Evolutionary conservation across 2,888 invertebrate genomes (phyloP).

Genomic region (Machimus rusticus): DNA sequence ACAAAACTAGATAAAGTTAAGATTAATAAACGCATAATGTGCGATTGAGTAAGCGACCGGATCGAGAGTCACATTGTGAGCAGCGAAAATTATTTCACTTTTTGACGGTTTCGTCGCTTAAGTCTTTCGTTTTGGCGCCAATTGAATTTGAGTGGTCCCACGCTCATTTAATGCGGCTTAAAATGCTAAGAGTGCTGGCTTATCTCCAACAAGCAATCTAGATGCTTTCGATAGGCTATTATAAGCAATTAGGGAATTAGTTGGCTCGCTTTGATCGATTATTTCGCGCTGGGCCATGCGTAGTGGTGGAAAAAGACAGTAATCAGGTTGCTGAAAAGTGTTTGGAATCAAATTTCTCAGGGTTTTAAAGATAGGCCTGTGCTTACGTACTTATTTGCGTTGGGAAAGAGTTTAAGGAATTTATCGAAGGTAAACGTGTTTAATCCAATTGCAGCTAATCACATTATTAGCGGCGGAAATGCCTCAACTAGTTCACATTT

Average conservation of each 20-base stretch:
- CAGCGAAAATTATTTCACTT: not conserved
- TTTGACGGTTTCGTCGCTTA: slow-evolving; percentile 9
- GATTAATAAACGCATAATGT: not conserved
- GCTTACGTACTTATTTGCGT: not conserved
- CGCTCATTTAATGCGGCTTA: not conserved
- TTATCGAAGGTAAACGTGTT: not conserved
- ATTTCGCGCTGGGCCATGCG: not conserved
- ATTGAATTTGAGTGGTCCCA: not conserved
- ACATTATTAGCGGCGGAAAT: not conserved
- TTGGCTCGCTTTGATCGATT: not conserved
- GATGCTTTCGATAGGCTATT: slow-evolving; percentile 5
- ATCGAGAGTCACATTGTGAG: not conserved
- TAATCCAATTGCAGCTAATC: not conserved
- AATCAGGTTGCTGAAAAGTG: not conserved
- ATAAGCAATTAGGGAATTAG: not conserved
- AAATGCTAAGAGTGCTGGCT: not conserved
- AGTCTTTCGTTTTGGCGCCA: slow-evolving; percentile 11
- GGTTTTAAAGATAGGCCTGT: not conserved
- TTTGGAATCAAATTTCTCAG: not conserved
- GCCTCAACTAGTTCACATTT: not conserved
- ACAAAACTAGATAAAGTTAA: slow-evolving; percentile 28
- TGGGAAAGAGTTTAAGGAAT: not conserved
- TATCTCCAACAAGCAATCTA: not conserved
- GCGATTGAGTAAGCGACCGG: not conserved
- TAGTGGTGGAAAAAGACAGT: not conserved